Evolutionary conservation across 2,797 vertebrate genomes (phyloP), one percentile per base, ranked within the genome.

Genomic region (Pterois miles): DNA sequence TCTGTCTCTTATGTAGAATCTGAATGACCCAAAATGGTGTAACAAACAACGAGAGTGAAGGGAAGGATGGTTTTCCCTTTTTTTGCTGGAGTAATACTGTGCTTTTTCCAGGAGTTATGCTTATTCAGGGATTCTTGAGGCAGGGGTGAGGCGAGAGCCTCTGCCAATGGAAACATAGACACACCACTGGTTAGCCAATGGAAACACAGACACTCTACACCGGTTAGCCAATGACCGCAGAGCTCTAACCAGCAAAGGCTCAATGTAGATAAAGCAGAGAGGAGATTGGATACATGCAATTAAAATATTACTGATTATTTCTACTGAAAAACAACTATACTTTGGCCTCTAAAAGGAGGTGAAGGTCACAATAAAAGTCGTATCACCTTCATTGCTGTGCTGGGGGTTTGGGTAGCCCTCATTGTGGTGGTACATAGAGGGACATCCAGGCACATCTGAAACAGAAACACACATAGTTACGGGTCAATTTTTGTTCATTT

Each of bases 381-480:
- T 1, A 2, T 78, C 93, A 97, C 97, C 97, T 94, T 96, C 90
- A 13, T 86, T 81, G 72, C 53, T 91, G 91, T 95, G 94, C 81
- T 95, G 89, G 40, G 94, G 92, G 79, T 92, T 95, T 0, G 95
- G 91, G 78, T 96, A 98, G 66, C 94, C 93, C 92, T 98, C 97
- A 0, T 22, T 89, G 71, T 96, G 97, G 65, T 96, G 87, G 90
- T 98, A 97, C 94, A 96, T 94, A 1, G 97, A 98, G 20, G 96
- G 93, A 81, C 97, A 98, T 71, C 96, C 96, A 76, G 98, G 94
- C 91, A 96, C 95, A 94, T 98, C 98, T 98, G 79, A 0, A 70
- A 85, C 3, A 79, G 4, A 80, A 81, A 88, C 20, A 86, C 14
- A 76, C 23, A 78, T 0, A 66, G 2, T 27, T 18, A 4, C 3